Percentiles rank a stretch among this genome's conserved stretches.
Evolutionary conservation across 2,797 vertebrate species (phyloP).

Genomic region (Pangasius sanitwongsei): DNA sequence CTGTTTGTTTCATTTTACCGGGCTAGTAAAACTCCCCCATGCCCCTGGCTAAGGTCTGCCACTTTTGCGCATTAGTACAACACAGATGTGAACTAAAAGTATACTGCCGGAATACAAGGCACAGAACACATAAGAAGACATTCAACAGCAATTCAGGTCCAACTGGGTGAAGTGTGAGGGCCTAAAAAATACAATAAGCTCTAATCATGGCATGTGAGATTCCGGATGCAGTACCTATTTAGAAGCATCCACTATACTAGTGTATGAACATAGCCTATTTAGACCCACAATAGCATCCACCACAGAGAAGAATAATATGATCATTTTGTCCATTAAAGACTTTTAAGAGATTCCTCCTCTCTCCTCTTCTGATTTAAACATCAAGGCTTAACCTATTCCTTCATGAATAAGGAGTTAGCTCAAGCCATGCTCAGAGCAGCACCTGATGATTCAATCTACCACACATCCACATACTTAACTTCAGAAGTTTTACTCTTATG

Average conservation of each 20-base stretch:
- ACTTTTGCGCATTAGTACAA: slow-evolving; percentile 29
- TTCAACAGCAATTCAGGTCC: neutral
- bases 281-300: neutral
- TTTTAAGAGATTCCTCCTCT: slow-evolving; percentile 69
- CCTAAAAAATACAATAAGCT: neutral
- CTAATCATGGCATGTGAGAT: neutral
- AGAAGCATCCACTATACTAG: neutral
- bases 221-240: neutral
- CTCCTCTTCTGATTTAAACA: slow-evolving; percentile 73
- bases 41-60: slow-evolving; percentile 48
- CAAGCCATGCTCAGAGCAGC: slow-evolving; percentile 55
- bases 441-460: slow-evolving; percentile 69
- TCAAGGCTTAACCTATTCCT: slow-evolving; percentile 78
- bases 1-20: slow-evolving; percentile 67
- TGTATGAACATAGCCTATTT: neutral
- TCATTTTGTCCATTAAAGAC: slow-evolving; percentile 62
- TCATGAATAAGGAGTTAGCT: slow-evolving; percentile 70
- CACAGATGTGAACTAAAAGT: slow-evolving; percentile 41
- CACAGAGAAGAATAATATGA: neutral
- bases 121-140: slow-evolving; percentile 34
- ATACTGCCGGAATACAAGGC: slow-evolving; percentile 43
- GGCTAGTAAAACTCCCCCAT: slow-evolving; percentile 65
- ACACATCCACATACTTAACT: slow-evolving; percentile 56
- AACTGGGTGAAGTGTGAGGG: neutral
- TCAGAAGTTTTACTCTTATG: slow-evolving; percentile 54